Conservation (phyloP, 2,113 vertebrate genomes). For the Pteruthius melanotis region DNA sequence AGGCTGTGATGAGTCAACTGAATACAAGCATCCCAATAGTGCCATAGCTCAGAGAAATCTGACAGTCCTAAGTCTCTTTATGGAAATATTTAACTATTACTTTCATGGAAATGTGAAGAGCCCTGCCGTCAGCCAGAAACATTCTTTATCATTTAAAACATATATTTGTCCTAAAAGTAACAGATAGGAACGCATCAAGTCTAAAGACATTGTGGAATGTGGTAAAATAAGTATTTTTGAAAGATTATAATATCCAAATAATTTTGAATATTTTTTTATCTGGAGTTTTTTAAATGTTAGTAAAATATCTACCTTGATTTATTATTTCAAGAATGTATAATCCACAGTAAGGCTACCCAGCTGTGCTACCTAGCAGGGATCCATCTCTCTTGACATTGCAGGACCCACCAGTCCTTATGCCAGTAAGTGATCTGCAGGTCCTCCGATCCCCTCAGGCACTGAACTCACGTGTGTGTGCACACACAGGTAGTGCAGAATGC, state of each 20-base stretch:
- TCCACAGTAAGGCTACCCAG: background rate
- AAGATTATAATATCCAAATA: background rate
- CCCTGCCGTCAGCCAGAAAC: background rate
- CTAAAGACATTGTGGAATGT: background rate
- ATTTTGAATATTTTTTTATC: background rate
- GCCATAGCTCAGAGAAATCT: slow-evolving; percentile 1
- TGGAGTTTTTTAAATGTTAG: background rate
- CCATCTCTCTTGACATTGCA: background rate
- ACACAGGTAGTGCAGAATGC: background rate
- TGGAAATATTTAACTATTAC: background rate
- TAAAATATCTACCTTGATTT: background rate
- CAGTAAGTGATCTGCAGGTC: background rate
- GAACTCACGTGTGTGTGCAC: background rate
- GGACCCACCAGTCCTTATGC: too few relatives aligned
- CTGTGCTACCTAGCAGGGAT: background rate
- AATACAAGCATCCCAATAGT: background rate
- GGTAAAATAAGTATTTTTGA: background rate
- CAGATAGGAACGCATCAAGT: background rate
- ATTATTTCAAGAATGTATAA: background rate
- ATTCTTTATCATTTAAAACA: background rate
- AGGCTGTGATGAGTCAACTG: background rate
- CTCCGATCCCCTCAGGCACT: background rate
- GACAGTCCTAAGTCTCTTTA: background rate
- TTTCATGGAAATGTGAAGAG: background rate
- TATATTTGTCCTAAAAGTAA: background rate